Evolutionary conservation across 2,888 invertebrate genomes (phyloP).

Genomic region (Malacosoma neustria): DNA sequence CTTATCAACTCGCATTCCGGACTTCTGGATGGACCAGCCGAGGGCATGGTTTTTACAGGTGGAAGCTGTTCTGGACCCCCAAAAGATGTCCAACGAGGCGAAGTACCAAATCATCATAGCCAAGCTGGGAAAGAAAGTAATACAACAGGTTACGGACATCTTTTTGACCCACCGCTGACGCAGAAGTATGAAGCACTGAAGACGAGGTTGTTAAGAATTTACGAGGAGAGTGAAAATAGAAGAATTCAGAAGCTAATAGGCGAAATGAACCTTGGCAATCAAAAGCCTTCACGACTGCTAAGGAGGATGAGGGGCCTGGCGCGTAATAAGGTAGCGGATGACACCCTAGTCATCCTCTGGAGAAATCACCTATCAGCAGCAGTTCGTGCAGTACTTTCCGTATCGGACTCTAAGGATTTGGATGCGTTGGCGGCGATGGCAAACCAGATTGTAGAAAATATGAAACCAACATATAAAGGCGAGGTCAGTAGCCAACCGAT

Average conservation of each 20-base stretch:
- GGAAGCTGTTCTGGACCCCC: too few relatives aligned
- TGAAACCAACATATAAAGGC: neutral
- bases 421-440: constrained; percentile 5
- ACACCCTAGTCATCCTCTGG: constrained; percentile 6
- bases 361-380: constrained; percentile 4
- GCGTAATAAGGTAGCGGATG: too few relatives aligned
- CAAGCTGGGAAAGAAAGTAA: neutral
- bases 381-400: constrained; percentile 5
- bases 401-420: constrained; percentile 5
- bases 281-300: too few relatives aligned
- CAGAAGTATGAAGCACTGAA: neutral
- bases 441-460: constrained; percentile 6
- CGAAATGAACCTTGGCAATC: too few relatives aligned
- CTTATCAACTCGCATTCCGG: too few relatives aligned
- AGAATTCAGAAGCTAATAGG: neutral
- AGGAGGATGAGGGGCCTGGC: too few relatives aligned
- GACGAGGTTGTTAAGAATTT: neutral
- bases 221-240: neutral
- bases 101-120: too few relatives aligned
- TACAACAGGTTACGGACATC: neutral
- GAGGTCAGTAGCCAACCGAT: constrained; percentile 3
- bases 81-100: too few relatives aligned
- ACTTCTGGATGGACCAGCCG: too few relatives aligned
- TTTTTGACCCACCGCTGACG: neutral
- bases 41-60: too few relatives aligned